Conservation (phyloP, 1,140 invertebrate genomes). For the Triops cancriformis region DNA sequence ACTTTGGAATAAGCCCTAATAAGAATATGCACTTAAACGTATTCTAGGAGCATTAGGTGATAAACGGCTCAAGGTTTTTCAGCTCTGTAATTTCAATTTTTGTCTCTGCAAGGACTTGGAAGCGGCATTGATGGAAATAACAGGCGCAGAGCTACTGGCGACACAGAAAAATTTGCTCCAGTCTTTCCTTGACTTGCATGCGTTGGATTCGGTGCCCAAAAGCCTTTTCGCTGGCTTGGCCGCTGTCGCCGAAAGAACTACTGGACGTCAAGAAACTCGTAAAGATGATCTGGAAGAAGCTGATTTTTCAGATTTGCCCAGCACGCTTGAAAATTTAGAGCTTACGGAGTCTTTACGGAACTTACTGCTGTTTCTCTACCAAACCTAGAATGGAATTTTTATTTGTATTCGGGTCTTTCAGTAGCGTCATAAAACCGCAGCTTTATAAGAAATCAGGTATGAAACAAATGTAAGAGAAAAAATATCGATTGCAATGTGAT, state of each 20-base stretch:
- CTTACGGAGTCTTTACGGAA: not conserved
- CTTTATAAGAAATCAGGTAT: no score
- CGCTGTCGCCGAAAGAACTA: conserved; percentile 18
- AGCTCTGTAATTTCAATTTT: no score
- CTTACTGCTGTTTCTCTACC: not conserved
- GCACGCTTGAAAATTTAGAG: conserved; percentile 1
- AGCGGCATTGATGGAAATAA: not conserved
- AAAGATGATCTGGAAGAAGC: conserved; percentile 22
- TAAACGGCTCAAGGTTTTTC: no score
- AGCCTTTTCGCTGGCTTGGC: conserved; percentile 19
- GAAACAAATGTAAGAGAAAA: not conserved
- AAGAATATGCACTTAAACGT: no score
- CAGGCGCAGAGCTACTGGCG: not conserved
- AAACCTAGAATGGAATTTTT: not conserved
- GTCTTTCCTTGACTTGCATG: not conserved
- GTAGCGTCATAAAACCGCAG: no score
- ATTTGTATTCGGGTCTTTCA: no score
- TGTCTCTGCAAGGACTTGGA: not conserved
- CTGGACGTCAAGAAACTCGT: not conserved
- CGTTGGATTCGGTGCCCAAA: not conserved
- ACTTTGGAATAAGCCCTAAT: no score
- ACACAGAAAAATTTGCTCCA: not conserved
- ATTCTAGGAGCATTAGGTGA: no score
- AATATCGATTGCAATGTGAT: no score
- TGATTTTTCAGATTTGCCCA: conserved; percentile 18